These are phyloP conservation scores for Rhynchophorus ferrugineus DNA, from an alignment of 1,140 invertebrate species.

Conservation along the genomic window DNA sequence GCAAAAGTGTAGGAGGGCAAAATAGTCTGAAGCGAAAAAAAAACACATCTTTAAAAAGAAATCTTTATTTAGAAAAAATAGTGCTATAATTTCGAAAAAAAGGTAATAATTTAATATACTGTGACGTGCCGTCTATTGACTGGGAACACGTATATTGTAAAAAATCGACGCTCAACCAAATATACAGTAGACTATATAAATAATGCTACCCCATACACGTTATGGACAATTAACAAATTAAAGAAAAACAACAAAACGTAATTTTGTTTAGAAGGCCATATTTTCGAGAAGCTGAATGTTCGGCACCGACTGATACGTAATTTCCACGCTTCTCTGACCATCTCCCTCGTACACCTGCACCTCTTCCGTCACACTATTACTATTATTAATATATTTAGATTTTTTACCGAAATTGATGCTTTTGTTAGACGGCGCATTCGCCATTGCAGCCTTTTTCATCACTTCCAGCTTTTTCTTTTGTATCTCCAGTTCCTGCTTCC, in stretches of 20 bases:
- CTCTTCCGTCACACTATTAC: constrained; percentile 6
- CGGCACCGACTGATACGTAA: background rate
- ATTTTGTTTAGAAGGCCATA: background rate
- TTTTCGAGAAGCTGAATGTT: background rate
- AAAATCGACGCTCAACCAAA: no score
- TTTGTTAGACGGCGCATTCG: constrained; percentile 10
- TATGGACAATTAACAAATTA: no score
- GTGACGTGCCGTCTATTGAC: no score
- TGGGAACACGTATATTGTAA: no score
- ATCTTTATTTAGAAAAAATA: background rate
- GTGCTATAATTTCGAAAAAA: background rate
- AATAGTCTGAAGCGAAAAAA: background rate
- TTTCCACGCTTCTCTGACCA: background rate
- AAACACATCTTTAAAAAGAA: background rate
- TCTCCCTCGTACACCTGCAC: background rate
- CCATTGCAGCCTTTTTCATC: constrained; percentile 21
- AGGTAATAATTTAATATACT: no score
- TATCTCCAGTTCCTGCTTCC: constrained; percentile 13
- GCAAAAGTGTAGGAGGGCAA: background rate
- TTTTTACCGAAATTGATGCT: constrained; percentile 21
- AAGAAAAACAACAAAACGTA: background rate
- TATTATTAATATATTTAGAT: constrained; percentile 11
- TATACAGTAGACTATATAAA: no score
- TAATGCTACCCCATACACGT: no score
- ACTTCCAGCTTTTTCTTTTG: constrained; percentile 22